Base-by-base conservation (phyloP, 2,797 vertebrate genomes). In the Botia almorhae region DNA sequence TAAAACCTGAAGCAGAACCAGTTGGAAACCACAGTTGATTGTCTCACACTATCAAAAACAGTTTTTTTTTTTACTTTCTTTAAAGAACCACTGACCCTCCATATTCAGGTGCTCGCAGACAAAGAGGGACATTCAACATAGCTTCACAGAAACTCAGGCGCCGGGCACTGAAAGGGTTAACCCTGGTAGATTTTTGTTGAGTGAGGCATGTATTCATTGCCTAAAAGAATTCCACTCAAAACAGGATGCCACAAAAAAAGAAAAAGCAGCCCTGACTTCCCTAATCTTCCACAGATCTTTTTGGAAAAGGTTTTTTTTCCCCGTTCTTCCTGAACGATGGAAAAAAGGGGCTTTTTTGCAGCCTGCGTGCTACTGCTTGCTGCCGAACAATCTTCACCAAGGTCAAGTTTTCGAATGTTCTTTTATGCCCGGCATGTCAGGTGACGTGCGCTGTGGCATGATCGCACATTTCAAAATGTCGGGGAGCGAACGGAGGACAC, bases 221-320 rank as follows among this genome's bases (percentile, higher is more conserved):
- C 91, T 85, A 69, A 92, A 95, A 94, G 91, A 93, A 93, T 93
- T 92, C 79, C 91, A 92, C 89, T 92, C 74, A 94, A 94, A 94
- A 93, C 93, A 95, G 92, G 93, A 94, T 93, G 92, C 90, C 83
- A 74, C 89, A 91, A 88, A 94, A 85, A 90, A 91, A 2, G 46
- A 78, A 77, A 65, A 69, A 92, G 91, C 85, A 87, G 82, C 92
- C 50, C 58, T 89, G 90, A 89, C 88, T 90, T 90, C 87, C 90
- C 92, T 94, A 95, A 94, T 93, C 91, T 81, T 90, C 86, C 87
- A 83, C 92, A 94, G 90, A 94, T 93, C 93, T 86, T 84, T 81
- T 88, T 90, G 92, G 93, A 93, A 90, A 86, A 84, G 81, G 55
- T 81, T 76, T 71, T 46, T 76, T 71, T 46, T 76, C 11, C 10